Conservation (phyloP, 2,888 invertebrate genomes). For the Drepanosiphum platanoidis region DNA sequence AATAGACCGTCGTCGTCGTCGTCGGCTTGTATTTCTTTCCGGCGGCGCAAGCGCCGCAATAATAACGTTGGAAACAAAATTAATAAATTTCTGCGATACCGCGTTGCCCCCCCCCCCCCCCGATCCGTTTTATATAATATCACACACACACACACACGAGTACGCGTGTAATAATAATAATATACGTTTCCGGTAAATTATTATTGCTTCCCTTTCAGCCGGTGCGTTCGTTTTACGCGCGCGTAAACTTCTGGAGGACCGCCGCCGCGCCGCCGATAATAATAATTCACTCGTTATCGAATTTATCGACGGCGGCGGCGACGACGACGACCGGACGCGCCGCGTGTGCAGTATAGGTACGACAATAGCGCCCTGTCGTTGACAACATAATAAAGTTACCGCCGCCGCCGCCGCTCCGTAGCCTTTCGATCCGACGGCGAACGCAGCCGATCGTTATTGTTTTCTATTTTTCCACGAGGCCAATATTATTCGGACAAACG, state of each 20-base stretch:
- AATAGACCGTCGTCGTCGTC: constrained; percentile 51
- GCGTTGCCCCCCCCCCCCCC: too few relatives aligned
- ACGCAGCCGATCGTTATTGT: too few relatives aligned
- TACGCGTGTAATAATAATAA: too few relatives aligned
- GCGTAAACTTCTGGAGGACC: background rate
- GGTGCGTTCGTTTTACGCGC: background rate
- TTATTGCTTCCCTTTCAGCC: background rate
- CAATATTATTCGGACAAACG: too few relatives aligned
- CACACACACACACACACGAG: background rate
- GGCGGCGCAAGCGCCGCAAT: background rate
- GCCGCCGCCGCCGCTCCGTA: background rate
- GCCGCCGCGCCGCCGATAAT: background rate
- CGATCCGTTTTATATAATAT: constrained; percentile 23
- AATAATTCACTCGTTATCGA: constrained; percentile 29
- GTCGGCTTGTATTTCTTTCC: constrained; percentile 49
- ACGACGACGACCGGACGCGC: background rate
- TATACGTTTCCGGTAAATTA: constrained; percentile 51
- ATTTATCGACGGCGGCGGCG: background rate
- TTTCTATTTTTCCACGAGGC: too few relatives aligned
- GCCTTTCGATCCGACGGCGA: background rate
- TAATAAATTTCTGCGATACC: constrained; percentile 55
- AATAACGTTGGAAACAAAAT: constrained; percentile 50
- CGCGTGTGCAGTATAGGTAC: background rate
- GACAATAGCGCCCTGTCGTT: background rate
- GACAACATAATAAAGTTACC: constrained; percentile 23